phyloP scores from a whole-genome alignment of 2,888 invertebrate genomes.

The Mythimna ferrago region DNA sequence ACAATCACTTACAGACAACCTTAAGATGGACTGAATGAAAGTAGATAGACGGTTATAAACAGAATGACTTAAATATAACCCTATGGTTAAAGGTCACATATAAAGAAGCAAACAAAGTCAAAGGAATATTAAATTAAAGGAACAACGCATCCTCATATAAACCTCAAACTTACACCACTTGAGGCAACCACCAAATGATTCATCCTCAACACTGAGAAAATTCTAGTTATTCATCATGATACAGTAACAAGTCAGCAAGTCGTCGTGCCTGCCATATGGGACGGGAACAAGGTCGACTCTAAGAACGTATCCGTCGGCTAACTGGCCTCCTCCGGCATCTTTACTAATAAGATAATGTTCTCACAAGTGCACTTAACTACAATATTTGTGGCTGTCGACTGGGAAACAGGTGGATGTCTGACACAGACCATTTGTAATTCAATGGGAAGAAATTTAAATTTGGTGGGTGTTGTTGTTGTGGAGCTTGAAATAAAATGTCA shows the following conservation, averaged over 20 bases:
- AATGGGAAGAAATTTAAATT: slow-evolving; percentile 10
- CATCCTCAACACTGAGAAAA: slow-evolving; percentile 31
- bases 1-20: too few relatives aligned
- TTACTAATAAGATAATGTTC: slow-evolving; percentile 63
- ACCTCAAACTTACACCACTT: background rate
- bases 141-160: background rate
- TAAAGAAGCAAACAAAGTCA: background rate
- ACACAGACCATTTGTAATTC: slow-evolving; percentile 26
- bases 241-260: background rate
- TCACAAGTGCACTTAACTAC: slow-evolving; percentile 42
- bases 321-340: slow-evolving; percentile 64
- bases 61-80: background rate
- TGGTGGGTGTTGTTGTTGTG: background rate
- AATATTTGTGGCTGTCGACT: slow-evolving; percentile 26
- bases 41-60: too few relatives aligned
- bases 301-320: slow-evolving; percentile 65
- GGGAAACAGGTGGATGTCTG: slow-evolving; percentile 10
- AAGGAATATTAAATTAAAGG: slow-evolving; percentile 7
- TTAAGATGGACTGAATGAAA: too few relatives aligned
- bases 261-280: slow-evolving; percentile 40
- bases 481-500: background rate
- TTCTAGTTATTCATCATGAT: slow-evolving; percentile 31
- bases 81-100: background rate
- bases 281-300: slow-evolving; percentile 62
- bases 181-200: slow-evolving; percentile 35